Base-by-base conservation (phyloP, 1,140 invertebrate genomes). In the Cotesia typhae region DNA sequence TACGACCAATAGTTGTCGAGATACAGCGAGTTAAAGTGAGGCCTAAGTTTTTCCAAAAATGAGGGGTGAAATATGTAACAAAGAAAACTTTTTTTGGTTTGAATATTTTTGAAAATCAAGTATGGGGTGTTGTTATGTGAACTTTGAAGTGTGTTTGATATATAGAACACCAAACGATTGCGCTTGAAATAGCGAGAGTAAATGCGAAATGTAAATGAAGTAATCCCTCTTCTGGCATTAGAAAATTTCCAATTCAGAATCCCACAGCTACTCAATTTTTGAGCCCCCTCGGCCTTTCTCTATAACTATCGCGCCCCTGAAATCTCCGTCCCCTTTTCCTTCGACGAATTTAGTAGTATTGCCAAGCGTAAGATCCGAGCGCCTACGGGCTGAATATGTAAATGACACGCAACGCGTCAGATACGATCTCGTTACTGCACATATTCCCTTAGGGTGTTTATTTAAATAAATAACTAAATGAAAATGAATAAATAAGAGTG, bases 371-470 rank as follows among this genome's bases (percentile, higher is more conserved):
- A 79, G 76, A 79, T 77, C 80, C 71, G 74, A 75, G 76, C 60
- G 79, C 82, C 81, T 75, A 66, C 61, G 75, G 80, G 79, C 78
- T 77, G 80, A 78, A 81, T 83, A 85, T 84, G 83, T 79, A 85
- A 85, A 85, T 84, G 83, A 80, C 81, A 82, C 79, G 79, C 77
- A 79, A 74, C 75, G 74, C 73, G 76, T 79, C 78, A 76, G 79
- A 81, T 81, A 81, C 71, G 79, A 82, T 81, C 80, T 82, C 77
- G 79, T 82, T 82, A 81, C 75, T 73, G 41, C 10, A 47, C 52
- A n/a, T 74, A 60, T 37, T 14, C 20, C 41, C 64, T 41, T 1
- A 9, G 59, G 9, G 59, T 20, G 28, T 36, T 20, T 60, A 60
- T 60, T 60, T 36, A 12, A 60, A 28, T 60, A 20, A 20, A 20